These are phyloP conservation scores for Gobiocypris rarus DNA, from an alignment of 2,113 vertebrate genomes.

Conservation along the genomic window DNA sequence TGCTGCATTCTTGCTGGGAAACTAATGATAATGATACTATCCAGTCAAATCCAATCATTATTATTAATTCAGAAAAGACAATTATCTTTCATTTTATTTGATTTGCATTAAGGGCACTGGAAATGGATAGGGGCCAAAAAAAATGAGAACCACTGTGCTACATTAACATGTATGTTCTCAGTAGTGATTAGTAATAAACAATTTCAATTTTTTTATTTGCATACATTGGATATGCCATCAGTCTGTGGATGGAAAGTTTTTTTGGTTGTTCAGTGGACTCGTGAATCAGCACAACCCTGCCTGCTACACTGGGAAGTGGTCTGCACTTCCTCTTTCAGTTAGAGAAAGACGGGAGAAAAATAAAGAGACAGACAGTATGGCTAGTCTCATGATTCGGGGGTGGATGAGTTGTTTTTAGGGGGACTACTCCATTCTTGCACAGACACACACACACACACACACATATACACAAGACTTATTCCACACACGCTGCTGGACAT, in stretches of 20 bases:
- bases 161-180: background rate
- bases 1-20: too few relatives aligned
- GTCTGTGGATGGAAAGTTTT: slow-evolving; percentile 45
- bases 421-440: slow-evolving; percentile 38
- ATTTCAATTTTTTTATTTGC: background rate
- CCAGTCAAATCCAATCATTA: background rate
- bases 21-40: background rate
- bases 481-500: background rate
- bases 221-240: slow-evolving; percentile 17
- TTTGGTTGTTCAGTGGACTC: slow-evolving; percentile 24
- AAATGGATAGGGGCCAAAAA: background rate
- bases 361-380: slow-evolving; percentile 29
- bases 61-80: background rate
- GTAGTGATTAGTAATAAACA: slow-evolving; percentile 1
- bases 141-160: background rate
- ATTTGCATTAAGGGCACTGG: background rate
- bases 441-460: background rate
- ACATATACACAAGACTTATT: background rate
- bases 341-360: slow-evolving; percentile 23
- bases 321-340: slow-evolving; percentile 56
- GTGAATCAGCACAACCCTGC: slow-evolving; percentile 58
- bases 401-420: slow-evolving; percentile 28
- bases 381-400: slow-evolving; percentile 48
- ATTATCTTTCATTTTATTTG: background rate
- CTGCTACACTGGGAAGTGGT: slow-evolving; percentile 57